Conservation (phyloP, 2,888 invertebrate genomes). For the Didymodactylos carnosus region DNA sequence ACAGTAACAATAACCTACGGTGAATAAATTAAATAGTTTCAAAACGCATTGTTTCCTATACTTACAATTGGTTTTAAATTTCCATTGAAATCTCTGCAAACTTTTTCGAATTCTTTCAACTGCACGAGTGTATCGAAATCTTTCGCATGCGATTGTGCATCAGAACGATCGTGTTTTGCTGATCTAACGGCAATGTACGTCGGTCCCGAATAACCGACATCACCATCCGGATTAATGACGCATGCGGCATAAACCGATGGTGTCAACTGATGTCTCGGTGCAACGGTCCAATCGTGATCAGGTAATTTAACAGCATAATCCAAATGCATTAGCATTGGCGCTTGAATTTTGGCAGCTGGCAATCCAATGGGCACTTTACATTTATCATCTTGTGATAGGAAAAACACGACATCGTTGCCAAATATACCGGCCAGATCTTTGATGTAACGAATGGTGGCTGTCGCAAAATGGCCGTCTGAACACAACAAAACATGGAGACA, state of each 20-base stretch:
- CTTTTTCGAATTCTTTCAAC: slow-evolving; percentile 17
- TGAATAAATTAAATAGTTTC: too few relatives aligned
- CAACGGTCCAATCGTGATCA: neutral
- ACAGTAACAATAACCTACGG: slow-evolving; percentile 17
- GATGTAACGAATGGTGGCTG: neutral
- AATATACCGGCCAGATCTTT: neutral
- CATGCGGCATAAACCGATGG: neutral
- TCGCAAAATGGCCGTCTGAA: neutral
- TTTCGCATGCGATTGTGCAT: slow-evolving; percentile 1
- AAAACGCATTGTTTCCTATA: too few relatives aligned
- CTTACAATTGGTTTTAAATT: slow-evolving; percentile 1
- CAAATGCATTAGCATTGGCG: neutral
- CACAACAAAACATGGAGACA: too few relatives aligned
- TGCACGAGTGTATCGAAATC: slow-evolving; percentile 21
- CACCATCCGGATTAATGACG: neutral
- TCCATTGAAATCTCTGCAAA: neutral
- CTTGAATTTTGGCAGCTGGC: neutral
- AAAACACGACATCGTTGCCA: neutral
- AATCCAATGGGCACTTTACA: neutral
- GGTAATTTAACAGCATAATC: neutral
- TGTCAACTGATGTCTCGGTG: neutral
- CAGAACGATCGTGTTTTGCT: neutral
- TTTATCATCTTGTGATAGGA: neutral
- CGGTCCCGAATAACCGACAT: slow-evolving; percentile 29
- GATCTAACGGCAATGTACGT: slow-evolving; percentile 22